A percentile compares a stretch with the other conserved stretches of the same genome.
phyloP scores from a whole-genome alignment of 2,797 vertebrate species.

The Cottoperca gobio region DNA sequence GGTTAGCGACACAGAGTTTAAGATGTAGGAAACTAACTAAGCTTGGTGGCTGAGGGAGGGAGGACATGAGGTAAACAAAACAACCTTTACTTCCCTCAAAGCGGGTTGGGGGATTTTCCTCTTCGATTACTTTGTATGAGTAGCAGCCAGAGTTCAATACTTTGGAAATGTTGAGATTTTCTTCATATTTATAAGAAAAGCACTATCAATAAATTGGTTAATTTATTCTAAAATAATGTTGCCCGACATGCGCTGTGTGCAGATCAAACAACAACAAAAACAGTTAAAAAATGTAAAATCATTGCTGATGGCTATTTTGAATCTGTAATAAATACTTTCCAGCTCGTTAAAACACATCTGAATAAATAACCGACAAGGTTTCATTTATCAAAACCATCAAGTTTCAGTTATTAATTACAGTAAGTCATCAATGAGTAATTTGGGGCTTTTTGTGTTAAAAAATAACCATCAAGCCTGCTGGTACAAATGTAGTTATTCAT shows the following conservation, averaged over 20 bases:
- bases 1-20: slow-evolving; percentile 59
- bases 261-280: not conserved
- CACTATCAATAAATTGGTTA: slow-evolving; percentile 9
- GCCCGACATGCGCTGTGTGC: not conserved
- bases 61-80: slow-evolving; percentile 47
- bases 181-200: not conserved
- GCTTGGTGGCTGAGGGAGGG: slow-evolving; percentile 3
- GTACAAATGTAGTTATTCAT: not conserved
- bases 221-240: slow-evolving; percentile 25
- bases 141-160: not conserved
- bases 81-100: not conserved
- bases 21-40: slow-evolving; percentile 50
- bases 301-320: not conserved
- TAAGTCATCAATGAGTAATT: not conserved
- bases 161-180: not conserved
- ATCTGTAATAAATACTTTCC: not conserved
- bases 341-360: not conserved
- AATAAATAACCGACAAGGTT: not conserved
- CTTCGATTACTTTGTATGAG: not conserved
- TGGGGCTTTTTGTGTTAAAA: not conserved
- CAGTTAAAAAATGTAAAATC: not conserved
- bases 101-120: not conserved
- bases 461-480: not conserved
- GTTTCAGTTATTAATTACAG: slow-evolving; percentile 4
- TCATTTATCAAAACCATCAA: not conserved